Evolutionary conservation across 2,113 vertebrate species (phyloP).

Genomic region (Regulus satrapa): DNA sequence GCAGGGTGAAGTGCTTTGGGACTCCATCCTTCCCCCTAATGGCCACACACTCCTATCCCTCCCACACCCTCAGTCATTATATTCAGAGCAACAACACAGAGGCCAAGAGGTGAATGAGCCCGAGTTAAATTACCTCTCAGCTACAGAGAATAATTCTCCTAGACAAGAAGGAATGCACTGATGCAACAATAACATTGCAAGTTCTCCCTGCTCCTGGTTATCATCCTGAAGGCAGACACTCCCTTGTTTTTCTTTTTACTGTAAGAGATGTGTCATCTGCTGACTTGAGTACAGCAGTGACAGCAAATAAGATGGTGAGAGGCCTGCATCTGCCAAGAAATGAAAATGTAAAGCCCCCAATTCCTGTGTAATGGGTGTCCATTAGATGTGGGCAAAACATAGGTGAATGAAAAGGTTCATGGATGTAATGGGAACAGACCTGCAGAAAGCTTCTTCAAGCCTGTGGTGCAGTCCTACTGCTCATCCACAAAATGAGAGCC

Average conservation of each 20-base stretch:
- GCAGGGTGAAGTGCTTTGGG: neutral
- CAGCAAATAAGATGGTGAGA: neutral
- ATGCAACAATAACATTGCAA: neutral
- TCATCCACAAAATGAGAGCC: neutral
- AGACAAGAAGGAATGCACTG: slow-evolving; percentile 15
- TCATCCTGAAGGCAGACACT: neutral
- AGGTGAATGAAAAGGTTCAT: fast-evolving
- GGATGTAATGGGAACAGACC: neutral
- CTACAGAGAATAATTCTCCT: slow-evolving; percentile 12
- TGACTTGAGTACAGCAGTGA: neutral
- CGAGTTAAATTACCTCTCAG: slow-evolving; percentile 47
- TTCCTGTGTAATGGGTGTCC: neutral
- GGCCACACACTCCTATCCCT: neutral
- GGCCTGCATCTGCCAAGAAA: neutral
- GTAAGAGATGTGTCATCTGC: neutral
- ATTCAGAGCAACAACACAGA: slow-evolving; percentile 5
- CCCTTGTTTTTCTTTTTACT: neutral
- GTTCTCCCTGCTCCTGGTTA: neutral
- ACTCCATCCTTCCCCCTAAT: neutral
- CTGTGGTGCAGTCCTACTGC: neutral
- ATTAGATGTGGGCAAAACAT: neutral
- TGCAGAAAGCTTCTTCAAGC: neutral
- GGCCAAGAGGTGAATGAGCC: slow-evolving; percentile 51
- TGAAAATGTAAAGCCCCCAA: neutral
- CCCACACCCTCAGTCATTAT: neutral